Percentiles rank a stretch among this genome's conserved stretches.
phyloP scores from a whole-genome alignment of 2,888 invertebrate species.

The Tinea trinotella region DNA sequence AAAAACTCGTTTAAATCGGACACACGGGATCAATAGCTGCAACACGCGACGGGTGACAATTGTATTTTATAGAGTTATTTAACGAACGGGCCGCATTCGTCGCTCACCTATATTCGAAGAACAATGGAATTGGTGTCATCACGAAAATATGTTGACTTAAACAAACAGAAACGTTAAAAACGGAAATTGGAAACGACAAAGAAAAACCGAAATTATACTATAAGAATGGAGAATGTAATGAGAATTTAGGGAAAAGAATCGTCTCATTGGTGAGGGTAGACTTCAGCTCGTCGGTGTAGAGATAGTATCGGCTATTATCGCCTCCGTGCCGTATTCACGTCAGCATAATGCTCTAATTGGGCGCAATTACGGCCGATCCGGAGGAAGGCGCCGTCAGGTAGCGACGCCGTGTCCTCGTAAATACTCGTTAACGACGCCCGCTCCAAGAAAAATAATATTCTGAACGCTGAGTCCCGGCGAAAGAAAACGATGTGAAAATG shows the following conservation, averaged over 20 bases:
- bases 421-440: constrained; percentile 65
- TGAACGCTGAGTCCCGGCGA: constrained; percentile 48
- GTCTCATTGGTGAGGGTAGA: constrained; percentile 25
- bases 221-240: constrained; percentile 34
- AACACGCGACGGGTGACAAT: not conserved
- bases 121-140: not conserved
- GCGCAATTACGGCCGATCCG: constrained; percentile 65
- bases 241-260: constrained; percentile 52
- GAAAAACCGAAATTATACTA: not conserved
- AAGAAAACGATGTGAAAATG: constrained; percentile 53
- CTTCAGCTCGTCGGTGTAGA: constrained; percentile 24
- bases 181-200: not conserved
- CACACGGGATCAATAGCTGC: not conserved
- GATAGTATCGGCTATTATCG: constrained; percentile 66
- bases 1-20: not conserved
- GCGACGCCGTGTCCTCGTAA: constrained; percentile 63
- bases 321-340: constrained; percentile 66
- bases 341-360: constrained; percentile 72
- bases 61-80: not conserved
- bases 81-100: not conserved
- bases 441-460: constrained; percentile 65
- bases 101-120: not conserved
- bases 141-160: not conserved
- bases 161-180: not conserved
- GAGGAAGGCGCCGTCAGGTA: constrained; percentile 63